Evolutionary conservation across 2,888 invertebrate genomes (phyloP).

Genomic region (Protonemura montana): DNA sequence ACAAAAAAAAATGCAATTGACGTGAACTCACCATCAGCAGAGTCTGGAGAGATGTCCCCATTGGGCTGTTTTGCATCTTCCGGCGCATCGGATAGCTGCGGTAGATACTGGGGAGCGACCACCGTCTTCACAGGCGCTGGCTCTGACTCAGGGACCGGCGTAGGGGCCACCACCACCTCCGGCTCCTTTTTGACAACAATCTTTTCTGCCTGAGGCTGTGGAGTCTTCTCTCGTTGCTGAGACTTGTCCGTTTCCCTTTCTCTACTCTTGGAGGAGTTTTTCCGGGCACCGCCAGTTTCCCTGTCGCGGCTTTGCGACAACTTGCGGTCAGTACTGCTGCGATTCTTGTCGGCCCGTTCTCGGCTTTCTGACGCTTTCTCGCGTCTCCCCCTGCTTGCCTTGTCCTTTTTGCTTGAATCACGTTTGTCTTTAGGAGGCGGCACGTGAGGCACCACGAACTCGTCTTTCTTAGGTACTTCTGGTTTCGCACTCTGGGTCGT

Average conservation of each 20-base stretch:
- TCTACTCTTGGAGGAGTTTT: conserved; percentile 25
- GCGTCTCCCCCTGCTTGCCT: neutral
- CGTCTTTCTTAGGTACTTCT: conserved; percentile 32
- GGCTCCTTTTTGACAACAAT: conserved; percentile 7
- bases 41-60: conserved; percentile 41
- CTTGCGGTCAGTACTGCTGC: conserved; percentile 21
- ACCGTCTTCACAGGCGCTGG: neutral
- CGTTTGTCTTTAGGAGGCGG: conserved; percentile 14
- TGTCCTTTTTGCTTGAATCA: conserved; percentile 19
- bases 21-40: conserved; percentile 43
- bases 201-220: neutral
- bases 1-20: too few species aligned
- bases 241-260: conserved; percentile 23
- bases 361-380: conserved; percentile 35
- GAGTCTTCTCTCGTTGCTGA: neutral
- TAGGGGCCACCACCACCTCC: neutral
- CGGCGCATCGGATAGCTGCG: neutral
- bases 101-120: neutral
- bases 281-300: neutral
- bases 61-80: conserved; percentile 43
- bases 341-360: conserved; percentile 23
- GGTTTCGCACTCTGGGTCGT: conserved; percentile 24
- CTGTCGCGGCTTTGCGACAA: conserved; percentile 22
- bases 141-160: neutral
- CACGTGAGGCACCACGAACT: conserved; percentile 22